These are phyloP conservation scores for Tetrao urogallus DNA, from an alignment of 2,113 vertebrate species.

Conservation along the genomic window DNA sequence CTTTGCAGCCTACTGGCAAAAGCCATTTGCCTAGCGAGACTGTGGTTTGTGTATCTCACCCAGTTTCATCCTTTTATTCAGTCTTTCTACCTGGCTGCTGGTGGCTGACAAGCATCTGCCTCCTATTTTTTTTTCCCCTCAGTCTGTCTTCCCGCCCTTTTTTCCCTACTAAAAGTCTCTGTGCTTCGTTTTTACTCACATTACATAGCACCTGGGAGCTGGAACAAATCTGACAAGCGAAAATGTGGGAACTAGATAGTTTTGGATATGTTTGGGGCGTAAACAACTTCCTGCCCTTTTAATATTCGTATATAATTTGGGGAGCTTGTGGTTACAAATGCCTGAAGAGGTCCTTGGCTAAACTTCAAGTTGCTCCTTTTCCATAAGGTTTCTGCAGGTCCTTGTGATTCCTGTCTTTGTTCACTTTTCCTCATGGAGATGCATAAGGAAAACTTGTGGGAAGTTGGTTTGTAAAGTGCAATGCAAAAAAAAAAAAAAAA, in stretches of 20 bases:
- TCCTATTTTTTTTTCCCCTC: rapidly evolving
- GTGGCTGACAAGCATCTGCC: not conserved
- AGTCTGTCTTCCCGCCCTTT: not conserved
- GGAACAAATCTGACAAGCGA: not conserved
- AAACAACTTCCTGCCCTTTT: not conserved
- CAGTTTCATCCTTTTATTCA: not conserved
- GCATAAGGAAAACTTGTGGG: not conserved
- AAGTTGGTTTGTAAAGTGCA: not conserved
- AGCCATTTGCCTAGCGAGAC: not conserved
- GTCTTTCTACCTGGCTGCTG: not conserved
- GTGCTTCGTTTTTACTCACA: not conserved
- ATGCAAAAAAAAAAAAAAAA: not conserved
- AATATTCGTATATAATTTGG: not conserved
- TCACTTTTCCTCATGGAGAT: not conserved
- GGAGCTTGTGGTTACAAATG: not conserved
- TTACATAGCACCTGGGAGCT: not conserved
- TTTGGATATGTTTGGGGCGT: not conserved
- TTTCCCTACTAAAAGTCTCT: not conserved
- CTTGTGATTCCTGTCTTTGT: not conserved
- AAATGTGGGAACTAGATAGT: not conserved
- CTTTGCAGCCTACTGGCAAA: not conserved
- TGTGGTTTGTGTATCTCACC: not conserved
- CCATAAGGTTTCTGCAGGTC: constrained; percentile 3
- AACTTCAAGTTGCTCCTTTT: not conserved
- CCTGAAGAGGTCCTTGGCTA: not conserved